A percentile compares a stretch with the other conserved stretches of the same genome.
Evolutionary conservation across 2,113 vertebrate species (phyloP).

Genomic region (Mellivora capensis): DNA sequence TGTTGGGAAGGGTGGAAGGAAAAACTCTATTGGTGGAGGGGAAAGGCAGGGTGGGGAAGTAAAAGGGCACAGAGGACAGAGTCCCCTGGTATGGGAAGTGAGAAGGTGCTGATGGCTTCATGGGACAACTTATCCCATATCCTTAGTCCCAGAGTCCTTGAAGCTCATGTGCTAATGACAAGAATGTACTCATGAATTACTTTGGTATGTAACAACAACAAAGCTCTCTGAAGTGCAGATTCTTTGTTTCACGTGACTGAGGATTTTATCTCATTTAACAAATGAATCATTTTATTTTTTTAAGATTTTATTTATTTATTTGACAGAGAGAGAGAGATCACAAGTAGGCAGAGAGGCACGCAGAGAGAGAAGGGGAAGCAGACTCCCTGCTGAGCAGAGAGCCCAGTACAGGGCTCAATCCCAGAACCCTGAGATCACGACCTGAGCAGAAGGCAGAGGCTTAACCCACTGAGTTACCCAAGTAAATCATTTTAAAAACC

Average conservation of each 20-base stretch:
- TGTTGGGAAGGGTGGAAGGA: neutral
- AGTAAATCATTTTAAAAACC: constrained; percentile 55
- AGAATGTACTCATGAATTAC: neutral
- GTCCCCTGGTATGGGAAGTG: neutral
- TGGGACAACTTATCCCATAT: neutral
- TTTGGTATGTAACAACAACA: neutral
- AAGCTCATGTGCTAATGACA: neutral
- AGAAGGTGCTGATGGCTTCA: neutral
- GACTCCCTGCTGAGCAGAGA: too few species aligned
- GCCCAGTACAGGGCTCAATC: too few species aligned
- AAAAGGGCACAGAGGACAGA: neutral
- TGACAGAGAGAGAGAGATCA: too few species aligned
- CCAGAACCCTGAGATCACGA: too few species aligned
- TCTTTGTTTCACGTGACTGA: neutral
- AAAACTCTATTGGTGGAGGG: neutral
- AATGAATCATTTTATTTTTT: constrained; percentile 30
- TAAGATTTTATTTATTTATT: too few species aligned
- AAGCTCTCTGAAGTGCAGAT: neutral
- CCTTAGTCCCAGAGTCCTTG: neutral
- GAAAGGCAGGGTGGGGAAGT: neutral
- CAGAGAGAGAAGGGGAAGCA: too few species aligned
- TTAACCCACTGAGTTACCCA: neutral
- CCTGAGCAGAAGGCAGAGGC: too few species aligned
- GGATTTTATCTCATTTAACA: constrained; percentile 47
- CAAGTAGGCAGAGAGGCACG: too few species aligned